phyloP scores from a whole-genome alignment of 2,113 vertebrate genomes.

The Phocoena sinus region DNA sequence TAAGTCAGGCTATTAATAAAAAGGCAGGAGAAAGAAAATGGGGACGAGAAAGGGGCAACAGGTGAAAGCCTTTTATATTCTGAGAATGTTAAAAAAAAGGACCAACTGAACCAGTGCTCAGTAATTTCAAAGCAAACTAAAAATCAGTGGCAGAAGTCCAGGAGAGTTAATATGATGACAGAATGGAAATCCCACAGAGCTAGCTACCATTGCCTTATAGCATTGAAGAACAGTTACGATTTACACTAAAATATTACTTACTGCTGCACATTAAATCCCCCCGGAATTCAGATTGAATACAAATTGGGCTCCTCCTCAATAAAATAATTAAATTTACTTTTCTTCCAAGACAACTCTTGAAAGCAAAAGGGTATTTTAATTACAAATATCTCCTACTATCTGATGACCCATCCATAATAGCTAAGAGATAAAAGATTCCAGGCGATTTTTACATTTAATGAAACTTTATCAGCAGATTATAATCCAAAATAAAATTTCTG shows the following conservation, averaged over 20 bases:
- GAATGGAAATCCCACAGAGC: background rate
- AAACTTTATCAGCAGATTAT: constrained; percentile 77
- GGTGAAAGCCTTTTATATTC: constrained; percentile 28
- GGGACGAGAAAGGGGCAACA: background rate
- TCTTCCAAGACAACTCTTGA: constrained; percentile 61
- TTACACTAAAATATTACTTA: constrained; percentile 50
- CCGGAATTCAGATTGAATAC: constrained; percentile 29
- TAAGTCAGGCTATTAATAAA: background rate
- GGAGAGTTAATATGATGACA: constrained; percentile 17
- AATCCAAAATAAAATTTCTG: constrained; percentile 84
- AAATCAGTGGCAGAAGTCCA: background rate
- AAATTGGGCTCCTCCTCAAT: constrained; percentile 42
- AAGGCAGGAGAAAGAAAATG: background rate
- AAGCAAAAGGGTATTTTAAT: constrained; percentile 67
- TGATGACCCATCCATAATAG: constrained; percentile 69
- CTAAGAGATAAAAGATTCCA: constrained; percentile 81
- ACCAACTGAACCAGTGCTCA: constrained; percentile 49
- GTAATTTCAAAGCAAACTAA: constrained; percentile 31
- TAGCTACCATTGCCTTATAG: background rate
- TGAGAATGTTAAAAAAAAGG: background rate
- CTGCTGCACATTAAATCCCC: constrained; percentile 30
- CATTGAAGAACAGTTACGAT: constrained; percentile 51
- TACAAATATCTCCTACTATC: constrained; percentile 67
- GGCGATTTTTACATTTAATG: constrained; percentile 82
- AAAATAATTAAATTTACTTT: constrained; percentile 58